Evolutionary conservation across 2,113 vertebrate species (phyloP).

Genomic region (Bufo bufo): DNA sequence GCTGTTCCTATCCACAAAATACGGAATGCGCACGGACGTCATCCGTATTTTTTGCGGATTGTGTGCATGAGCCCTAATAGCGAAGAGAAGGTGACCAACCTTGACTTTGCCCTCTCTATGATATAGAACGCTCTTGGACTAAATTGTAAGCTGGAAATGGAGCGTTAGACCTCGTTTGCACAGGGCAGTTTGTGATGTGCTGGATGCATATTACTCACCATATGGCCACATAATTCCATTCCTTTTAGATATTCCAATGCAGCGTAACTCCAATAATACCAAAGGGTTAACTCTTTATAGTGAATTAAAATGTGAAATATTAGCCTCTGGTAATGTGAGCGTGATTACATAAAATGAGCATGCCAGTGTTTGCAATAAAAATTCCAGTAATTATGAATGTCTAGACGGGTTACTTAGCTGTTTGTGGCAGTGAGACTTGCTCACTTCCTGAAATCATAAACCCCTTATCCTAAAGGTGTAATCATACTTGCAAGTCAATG

Average conservation of each 20-base stretch:
- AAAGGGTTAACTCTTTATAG: conserved; percentile 7
- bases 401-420: conserved; percentile 51
- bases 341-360: conserved; percentile 27
- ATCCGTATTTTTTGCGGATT: too few relatives aligned
- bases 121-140: too few relatives aligned
- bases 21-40: too few relatives aligned
- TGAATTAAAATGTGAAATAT: conserved; percentile 27
- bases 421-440: conserved; percentile 29
- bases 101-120: background rate
- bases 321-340: conserved; percentile 7
- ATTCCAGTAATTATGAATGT: conserved; percentile 47
- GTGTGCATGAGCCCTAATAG: background rate
- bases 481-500: conserved; percentile 31
- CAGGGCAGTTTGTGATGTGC: background rate
- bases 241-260: background rate
- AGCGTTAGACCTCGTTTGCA: background rate
- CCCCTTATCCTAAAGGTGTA: conserved; percentile 37
- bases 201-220: background rate
- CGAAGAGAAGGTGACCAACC: background rate
- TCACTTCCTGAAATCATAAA: conserved; percentile 48
- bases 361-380: conserved; percentile 45
- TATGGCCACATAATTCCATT: background rate
- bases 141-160: background rate
- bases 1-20: too few relatives aligned
- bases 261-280: background rate